phyloP scores from a whole-genome alignment of 2,888 invertebrate genomes.

The Agonopterix heracliana region DNA sequence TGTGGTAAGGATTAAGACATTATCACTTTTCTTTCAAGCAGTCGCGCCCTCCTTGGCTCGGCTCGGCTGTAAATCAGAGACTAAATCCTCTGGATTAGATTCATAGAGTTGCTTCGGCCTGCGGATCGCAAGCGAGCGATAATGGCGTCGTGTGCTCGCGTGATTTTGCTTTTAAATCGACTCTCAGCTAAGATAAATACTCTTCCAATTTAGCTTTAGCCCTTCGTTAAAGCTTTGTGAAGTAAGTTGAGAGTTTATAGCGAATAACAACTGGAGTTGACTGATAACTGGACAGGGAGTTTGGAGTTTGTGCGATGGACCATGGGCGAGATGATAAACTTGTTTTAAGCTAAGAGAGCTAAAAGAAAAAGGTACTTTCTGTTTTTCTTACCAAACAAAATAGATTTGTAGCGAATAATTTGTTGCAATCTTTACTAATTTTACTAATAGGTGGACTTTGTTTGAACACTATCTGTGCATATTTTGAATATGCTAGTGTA shows the following conservation, averaged over 20 bases:
- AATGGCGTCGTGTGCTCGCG: conserved; percentile 72
- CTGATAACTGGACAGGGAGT: conserved; percentile 55
- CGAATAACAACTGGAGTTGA: conserved; percentile 51
- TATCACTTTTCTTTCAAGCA: conserved; percentile 80
- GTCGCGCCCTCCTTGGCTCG: conserved; percentile 62
- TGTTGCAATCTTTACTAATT: too few species aligned
- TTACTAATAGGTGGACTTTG: too few species aligned
- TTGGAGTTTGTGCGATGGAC: conserved; percentile 12
- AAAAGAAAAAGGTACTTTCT: too few species aligned
- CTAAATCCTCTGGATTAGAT: conserved; percentile 77
- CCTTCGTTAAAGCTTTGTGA: conserved; percentile 51
- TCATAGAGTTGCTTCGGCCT: conserved; percentile 74
- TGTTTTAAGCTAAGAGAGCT: conserved; percentile 1
- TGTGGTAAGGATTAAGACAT: conserved; percentile 80
- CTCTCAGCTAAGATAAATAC: conserved; percentile 68
- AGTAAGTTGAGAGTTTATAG: conserved; percentile 49
- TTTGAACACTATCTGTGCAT: too few species aligned
- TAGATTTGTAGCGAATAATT: too few species aligned
- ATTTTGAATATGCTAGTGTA: too few species aligned
- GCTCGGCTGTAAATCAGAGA: conserved; percentile 74
- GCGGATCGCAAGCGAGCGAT: conserved; percentile 65
- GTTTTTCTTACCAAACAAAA: too few species aligned
- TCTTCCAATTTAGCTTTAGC: conserved; percentile 55
- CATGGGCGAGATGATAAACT: conserved; percentile 9
- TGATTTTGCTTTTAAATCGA: conserved; percentile 75